Evolutionary conservation across 2,113 vertebrate species (phyloP), one percentile per base, ranked within the genome.

Genomic region (Cryptomyrus ogoouensis): DNA sequence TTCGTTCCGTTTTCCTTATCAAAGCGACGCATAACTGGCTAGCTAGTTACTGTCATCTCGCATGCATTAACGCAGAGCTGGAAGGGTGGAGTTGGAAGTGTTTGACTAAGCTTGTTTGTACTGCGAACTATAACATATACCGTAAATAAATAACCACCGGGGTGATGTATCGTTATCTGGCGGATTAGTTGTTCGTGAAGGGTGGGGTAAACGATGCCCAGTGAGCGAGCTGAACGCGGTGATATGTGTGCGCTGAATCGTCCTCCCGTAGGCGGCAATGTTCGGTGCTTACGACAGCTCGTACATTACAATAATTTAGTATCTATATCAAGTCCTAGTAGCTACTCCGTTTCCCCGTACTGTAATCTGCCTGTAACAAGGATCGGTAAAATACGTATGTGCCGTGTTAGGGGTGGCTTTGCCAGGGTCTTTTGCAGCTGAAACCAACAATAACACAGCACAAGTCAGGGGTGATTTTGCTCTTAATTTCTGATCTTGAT

Each of bases 31-130:
- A 19, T 91, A 39, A 19, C n/a, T 42, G 74, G 77, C 50, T 80
- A 31, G 89, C 50, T 31, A 62, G 80, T 49, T 49, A 80, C 66
- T 88, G 35, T 88, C 52, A 58, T 47, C 83, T 17, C 83, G 80
- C 88, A 53, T 52, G 88, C 49, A 42, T 53, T 89, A 53, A 83
- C 27, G 88, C 88, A 9, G 49, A 35, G 88, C 50, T 27, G 70
- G 74, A 47, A 83, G 88, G 52, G 89, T 89, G 89, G 80, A 89
- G 77, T 62, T 83, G 77, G 66, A 44, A 24, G 53, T 27, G 50
- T n/a, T 42, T 39, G 46, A 52, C 83, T 46, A n/a, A 87, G 85
- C 24, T 15, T 15, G n/a, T 46, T 52, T 42, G 88, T 74, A 35
- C 19, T 31, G 58, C 5, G 42, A 17, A 50, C 44, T 44, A 21